These are phyloP conservation scores for Martes flavigula DNA, from an alignment of 2,797 vertebrate species.

Conservation along the genomic window DNA sequence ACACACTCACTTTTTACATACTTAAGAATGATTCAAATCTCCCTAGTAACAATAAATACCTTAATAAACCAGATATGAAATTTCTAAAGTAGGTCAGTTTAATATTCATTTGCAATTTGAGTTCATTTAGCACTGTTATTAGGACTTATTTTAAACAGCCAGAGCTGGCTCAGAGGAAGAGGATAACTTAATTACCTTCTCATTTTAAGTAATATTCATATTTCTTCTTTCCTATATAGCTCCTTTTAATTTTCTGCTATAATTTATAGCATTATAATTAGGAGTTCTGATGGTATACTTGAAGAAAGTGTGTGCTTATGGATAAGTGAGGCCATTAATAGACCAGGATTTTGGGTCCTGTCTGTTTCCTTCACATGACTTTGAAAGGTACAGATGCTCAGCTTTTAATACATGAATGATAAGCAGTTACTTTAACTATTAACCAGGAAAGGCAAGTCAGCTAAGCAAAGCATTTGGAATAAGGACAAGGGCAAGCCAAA, in stretches of 20 bases:
- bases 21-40: background rate
- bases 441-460: conserved; percentile 5
- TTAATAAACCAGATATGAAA: conserved; percentile 50
- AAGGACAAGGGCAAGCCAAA: background rate
- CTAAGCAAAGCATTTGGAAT: background rate
- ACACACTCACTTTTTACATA: background rate
- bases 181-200: conserved; percentile 71
- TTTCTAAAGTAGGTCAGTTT: conserved; percentile 60
- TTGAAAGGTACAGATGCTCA: conserved; percentile 59
- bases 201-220: conserved; percentile 68
- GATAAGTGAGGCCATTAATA: conserved; percentile 54
- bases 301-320: conserved; percentile 43
- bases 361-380: conserved; percentile 69
- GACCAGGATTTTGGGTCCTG: conserved; percentile 1
- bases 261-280: conserved; percentile 75
- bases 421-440: conserved; percentile 42
- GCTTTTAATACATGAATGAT: conserved; percentile 45
- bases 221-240: conserved; percentile 66
- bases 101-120: conserved; percentile 58
- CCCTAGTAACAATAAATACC: background rate
- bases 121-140: conserved; percentile 59
- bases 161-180: conserved; percentile 34
- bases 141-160: conserved; percentile 68
- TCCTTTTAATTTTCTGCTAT: conserved; percentile 72
- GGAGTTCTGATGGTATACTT: conserved; percentile 53